Percentiles rank a stretch among this genome's conserved stretches.
Evolutionary conservation across 35 echinoderm and acorn worm genomes (phyloP).

Genomic region (Apostichopus parvimensis): DNA sequence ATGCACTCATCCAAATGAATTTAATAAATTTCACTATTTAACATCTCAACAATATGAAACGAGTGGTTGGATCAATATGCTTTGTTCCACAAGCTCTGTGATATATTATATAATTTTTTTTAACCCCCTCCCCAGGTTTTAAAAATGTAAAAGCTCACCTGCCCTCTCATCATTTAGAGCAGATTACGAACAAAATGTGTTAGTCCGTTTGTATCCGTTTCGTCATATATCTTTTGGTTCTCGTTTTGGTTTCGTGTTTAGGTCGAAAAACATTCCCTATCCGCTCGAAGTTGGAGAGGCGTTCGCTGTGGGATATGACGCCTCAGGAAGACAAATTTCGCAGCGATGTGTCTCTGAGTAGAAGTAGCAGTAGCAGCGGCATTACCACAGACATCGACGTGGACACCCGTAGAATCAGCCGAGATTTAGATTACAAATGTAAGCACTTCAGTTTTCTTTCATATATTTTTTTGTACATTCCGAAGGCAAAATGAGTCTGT

Average conservation of each 20-base stretch:
- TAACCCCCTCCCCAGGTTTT: too few species aligned
- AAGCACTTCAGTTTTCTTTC: background rate
- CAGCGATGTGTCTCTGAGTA: conserved; percentile 43
- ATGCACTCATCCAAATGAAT: too few species aligned
- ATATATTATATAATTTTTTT: too few species aligned
- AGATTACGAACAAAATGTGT: too few species aligned
- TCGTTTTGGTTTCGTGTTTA: background rate
- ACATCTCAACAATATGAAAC: too few species aligned
- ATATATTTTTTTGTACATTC: too few species aligned
- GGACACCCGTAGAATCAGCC: conserved; percentile 11
- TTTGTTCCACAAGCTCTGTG: too few species aligned
- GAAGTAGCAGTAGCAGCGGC: conserved; percentile 53
- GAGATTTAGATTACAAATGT: conserved; percentile 47
- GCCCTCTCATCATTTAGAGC: too few species aligned
- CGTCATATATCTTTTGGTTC: background rate
- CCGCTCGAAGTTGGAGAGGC: background rate
- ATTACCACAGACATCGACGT: background rate
- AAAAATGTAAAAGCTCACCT: too few species aligned
- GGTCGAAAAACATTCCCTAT: conserved; percentile 56
- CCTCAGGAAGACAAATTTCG: background rate
- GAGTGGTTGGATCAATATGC: too few species aligned
- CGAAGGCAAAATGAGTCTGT: too few species aligned
- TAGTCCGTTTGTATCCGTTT: background rate
- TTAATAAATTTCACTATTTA: too few species aligned
- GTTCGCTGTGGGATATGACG: conserved; percentile 12